Conservation (phyloP, 1,140 invertebrate genomes). For the Drosophila nannoptera region DNA sequence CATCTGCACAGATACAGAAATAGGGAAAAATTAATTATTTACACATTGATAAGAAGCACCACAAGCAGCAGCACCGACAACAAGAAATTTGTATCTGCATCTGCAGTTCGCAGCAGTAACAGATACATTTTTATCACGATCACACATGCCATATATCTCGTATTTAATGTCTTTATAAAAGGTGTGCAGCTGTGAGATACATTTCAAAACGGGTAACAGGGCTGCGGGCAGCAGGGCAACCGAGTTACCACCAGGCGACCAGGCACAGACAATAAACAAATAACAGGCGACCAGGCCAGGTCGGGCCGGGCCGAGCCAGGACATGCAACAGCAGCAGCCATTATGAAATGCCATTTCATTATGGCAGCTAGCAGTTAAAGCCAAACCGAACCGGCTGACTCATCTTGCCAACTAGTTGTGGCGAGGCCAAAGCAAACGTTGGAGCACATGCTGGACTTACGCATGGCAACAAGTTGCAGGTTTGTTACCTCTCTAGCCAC, state of each 20-base stretch:
- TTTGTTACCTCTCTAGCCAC: slow-evolving; percentile 35
- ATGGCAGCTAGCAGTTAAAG: slow-evolving; percentile 41
- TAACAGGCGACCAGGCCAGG: slow-evolving; percentile 44
- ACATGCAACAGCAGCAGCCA: slow-evolving; percentile 55
- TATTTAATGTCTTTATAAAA: slow-evolving; percentile 77
- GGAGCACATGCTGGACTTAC: slow-evolving; percentile 15
- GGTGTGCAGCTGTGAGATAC: slow-evolving; percentile 67
- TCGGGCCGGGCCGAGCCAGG: slow-evolving; percentile 30
- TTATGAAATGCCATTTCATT: slow-evolving; percentile 76
- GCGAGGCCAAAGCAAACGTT: not conserved
- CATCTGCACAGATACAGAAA: slow-evolving; percentile 37
- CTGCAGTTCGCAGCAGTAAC: slow-evolving; percentile 25
- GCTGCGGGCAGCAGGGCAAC: slow-evolving; percentile 3
- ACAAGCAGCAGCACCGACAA: slow-evolving; percentile 53
- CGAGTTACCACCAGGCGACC: not conserved
- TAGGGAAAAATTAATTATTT: slow-evolving; percentile 73
- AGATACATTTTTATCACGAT: slow-evolving; percentile 73
- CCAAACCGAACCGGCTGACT: slow-evolving; percentile 55
- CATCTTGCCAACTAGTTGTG: slow-evolving; percentile 49
- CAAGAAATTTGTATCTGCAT: slow-evolving; percentile 23
- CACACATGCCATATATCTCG: slow-evolving; percentile 75
- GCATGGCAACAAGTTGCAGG: slow-evolving; percentile 64
- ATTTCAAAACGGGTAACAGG: slow-evolving; percentile 41
- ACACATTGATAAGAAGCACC: slow-evolving; percentile 77
- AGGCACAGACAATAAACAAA: slow-evolving; percentile 59